phyloP scores from a whole-genome alignment of 2,888 invertebrate genomes.

The Trachelus tabidus region DNA sequence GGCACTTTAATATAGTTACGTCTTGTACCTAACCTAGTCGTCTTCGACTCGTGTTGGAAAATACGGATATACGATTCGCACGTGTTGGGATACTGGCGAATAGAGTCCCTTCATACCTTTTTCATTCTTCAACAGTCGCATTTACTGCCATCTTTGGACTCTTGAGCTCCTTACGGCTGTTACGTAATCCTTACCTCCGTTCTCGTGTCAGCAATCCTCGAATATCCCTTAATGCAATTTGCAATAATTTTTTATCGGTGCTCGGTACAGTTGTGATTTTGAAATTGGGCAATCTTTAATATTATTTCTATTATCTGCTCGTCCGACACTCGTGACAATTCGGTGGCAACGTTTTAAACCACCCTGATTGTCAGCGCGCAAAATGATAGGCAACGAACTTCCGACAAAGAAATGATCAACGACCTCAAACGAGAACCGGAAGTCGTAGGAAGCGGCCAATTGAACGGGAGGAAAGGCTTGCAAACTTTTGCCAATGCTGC shows the following conservation, averaged over 20 bases:
- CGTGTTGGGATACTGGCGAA: not conserved
- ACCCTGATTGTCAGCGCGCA: not conserved
- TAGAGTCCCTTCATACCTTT: not conserved
- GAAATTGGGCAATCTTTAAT: not conserved
- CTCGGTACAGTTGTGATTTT: not conserved
- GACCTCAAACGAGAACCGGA: conserved; percentile 50
- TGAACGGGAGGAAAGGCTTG: conserved; percentile 28
- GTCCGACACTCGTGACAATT: not conserved
- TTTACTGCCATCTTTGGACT: not conserved
- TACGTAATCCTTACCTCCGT: not conserved
- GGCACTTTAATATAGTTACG: not conserved
- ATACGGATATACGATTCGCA: not conserved
- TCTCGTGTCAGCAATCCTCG: not conserved
- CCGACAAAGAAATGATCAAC: conserved; percentile 51
- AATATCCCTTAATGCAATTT: not conserved
- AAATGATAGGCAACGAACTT: conserved; percentile 45
- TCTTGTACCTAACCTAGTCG: not conserved
- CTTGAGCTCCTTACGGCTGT: not conserved
- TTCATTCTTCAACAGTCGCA: not conserved
- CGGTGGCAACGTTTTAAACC: not conserved
- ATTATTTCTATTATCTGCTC: too few relatives aligned
- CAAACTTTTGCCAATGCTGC: not conserved
- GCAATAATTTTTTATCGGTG: not conserved
- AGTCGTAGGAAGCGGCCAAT: conserved; percentile 59
- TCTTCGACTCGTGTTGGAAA: not conserved